Conservation (phyloP, 2,888 invertebrate species). For the Xestia xanthographa region DNA sequence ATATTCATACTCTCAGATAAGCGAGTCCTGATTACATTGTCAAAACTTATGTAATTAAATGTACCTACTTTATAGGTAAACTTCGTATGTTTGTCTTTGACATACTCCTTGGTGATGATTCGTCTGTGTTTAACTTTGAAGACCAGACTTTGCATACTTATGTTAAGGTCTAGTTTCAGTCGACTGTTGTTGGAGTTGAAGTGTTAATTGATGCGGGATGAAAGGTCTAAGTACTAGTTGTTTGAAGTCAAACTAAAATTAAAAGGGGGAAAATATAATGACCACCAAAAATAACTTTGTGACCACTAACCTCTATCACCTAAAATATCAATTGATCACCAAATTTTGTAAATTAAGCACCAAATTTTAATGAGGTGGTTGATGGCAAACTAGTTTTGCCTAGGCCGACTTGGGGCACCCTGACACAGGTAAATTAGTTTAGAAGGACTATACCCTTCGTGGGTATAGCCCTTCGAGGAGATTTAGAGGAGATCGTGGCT, state of each 20-base stretch:
- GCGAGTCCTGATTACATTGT: slow-evolving; percentile 45
- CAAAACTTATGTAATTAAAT: slow-evolving; percentile 62
- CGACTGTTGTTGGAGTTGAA: not conserved
- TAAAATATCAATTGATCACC: too few relatives aligned
- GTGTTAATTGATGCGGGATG: not conserved
- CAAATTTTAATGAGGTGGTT: too few relatives aligned
- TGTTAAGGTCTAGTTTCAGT: not conserved
- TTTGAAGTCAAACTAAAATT: not conserved
- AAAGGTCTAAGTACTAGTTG: not conserved
- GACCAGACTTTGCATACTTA: not conserved
- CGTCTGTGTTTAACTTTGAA: slow-evolving; percentile 33
- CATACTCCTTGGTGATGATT: slow-evolving; percentile 45
- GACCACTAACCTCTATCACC: too few relatives aligned
- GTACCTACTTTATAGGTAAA: slow-evolving; percentile 60
- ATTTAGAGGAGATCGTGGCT: too few relatives aligned
- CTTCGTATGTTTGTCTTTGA: slow-evolving; percentile 56
- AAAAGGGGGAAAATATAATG: too few relatives aligned
- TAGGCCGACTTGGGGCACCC: too few relatives aligned
- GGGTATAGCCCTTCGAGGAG: too few relatives aligned
- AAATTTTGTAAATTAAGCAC: too few relatives aligned
- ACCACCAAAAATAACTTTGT: too few relatives aligned
- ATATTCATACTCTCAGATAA: slow-evolving; percentile 28
- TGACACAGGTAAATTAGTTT: too few relatives aligned
- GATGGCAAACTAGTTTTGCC: too few relatives aligned
- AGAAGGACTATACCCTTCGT: too few relatives aligned